Evolutionary conservation across 1,140 invertebrate species (phyloP).

Genomic region (Drosophila novamexicana): DNA sequence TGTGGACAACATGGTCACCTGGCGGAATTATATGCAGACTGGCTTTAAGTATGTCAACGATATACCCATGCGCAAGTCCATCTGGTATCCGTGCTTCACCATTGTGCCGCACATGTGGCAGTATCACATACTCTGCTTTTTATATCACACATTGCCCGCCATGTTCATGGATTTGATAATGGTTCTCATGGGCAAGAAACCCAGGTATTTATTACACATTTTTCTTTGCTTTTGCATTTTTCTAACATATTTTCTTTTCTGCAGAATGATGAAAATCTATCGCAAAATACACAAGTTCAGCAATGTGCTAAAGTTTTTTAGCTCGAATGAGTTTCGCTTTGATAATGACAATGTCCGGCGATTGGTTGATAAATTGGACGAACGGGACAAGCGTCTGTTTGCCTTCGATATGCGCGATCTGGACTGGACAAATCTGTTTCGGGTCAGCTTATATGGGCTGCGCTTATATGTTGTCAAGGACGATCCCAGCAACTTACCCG

Average conservation of each 20-base stretch:
- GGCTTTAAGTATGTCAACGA: slow-evolving; percentile 83
- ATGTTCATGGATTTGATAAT: slow-evolving; percentile 86
- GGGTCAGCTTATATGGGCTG: slow-evolving; percentile 88
- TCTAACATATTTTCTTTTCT: background rate
- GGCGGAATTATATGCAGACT: slow-evolving; percentile 86
- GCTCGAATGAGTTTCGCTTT: slow-evolving; percentile 89
- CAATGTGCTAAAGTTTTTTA: slow-evolving; percentile 89
- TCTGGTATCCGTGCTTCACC: slow-evolving; percentile 86
- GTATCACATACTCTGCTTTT: slow-evolving; percentile 85
- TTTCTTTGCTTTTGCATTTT: background rate
- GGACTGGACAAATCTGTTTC: slow-evolving; percentile 88
- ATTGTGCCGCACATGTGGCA: slow-evolving; percentile 85
- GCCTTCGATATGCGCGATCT: slow-evolving; percentile 89
- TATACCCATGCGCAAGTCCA: slow-evolving; percentile 83
- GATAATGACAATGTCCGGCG: slow-evolving; percentile 87
- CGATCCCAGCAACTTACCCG: slow-evolving; percentile 87
- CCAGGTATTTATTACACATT: slow-evolving; percentile 83
- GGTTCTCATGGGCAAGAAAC: slow-evolving; percentile 85
- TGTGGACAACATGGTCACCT: slow-evolving; percentile 88
- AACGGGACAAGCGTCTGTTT: slow-evolving; percentile 88
- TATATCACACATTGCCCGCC: slow-evolving; percentile 87
- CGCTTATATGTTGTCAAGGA: slow-evolving; percentile 90
- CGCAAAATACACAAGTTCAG: slow-evolving; percentile 90
- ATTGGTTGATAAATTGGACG: slow-evolving; percentile 87
- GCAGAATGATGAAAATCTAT: slow-evolving; percentile 90